Evolutionary conservation across 2,888 invertebrate genomes (phyloP).

Genomic region (Thalpophila matura): DNA sequence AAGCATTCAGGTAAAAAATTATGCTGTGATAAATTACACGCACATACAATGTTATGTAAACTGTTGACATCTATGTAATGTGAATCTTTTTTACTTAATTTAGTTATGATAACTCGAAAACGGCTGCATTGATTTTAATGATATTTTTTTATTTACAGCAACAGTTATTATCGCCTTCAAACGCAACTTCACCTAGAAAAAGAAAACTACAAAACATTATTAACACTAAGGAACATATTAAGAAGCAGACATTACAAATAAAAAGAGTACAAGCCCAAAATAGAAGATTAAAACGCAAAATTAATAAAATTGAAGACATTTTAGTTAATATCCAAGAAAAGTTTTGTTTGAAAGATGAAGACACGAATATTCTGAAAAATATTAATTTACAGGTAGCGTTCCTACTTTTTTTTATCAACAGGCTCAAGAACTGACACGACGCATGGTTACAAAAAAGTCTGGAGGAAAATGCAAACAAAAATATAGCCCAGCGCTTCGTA

Average conservation of each 20-base stretch:
- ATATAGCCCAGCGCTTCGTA: slow-evolving; percentile 22
- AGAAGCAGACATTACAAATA: background rate
- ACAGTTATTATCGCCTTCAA: slow-evolving; percentile 15
- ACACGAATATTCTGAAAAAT: no score
- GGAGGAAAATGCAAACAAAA: slow-evolving; percentile 11
- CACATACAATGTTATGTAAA: slow-evolving; percentile 2
- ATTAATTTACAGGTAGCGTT: no score
- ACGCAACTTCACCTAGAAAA: background rate
- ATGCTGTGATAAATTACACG: slow-evolving; percentile 1
- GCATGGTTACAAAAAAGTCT: slow-evolving; percentile 1
- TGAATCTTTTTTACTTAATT: background rate
- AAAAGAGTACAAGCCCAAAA: background rate
- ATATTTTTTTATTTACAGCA: slow-evolving; percentile 18
- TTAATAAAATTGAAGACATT: no score
- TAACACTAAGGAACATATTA: background rate
- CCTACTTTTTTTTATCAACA: background rate
- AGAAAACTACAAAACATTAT: background rate
- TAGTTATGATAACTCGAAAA: no score
- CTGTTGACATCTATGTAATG: background rate
- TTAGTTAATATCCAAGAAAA: no score
- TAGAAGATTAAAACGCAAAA: no score
- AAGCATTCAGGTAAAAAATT: slow-evolving; percentile 16
- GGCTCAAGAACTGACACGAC: slow-evolving; percentile 9
- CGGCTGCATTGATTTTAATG: background rate
- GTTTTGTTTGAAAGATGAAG: no score